Percentiles rank a stretch among this genome's conserved stretches.
Conservation (phyloP, 2,113 vertebrate genomes). For the Nothocercus nigrocapillus region DNA sequence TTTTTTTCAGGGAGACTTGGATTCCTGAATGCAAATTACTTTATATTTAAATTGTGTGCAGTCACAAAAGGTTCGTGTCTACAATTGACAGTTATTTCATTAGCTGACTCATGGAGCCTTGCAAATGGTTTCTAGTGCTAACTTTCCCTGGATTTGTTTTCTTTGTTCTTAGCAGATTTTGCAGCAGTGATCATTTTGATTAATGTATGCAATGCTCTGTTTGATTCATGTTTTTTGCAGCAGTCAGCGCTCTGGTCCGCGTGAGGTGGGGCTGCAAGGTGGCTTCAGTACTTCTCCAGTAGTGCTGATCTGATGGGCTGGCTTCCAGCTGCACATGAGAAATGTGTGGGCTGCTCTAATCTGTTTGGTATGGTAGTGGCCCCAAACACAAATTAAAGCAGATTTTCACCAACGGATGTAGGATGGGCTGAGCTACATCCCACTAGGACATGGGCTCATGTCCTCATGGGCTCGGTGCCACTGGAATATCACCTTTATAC, state of each 20-base stretch:
- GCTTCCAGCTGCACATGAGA: slow-evolving; percentile 31
- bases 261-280: slow-evolving; percentile 16
- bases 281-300: background rate
- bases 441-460: background rate
- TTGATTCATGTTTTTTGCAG: slow-evolving; percentile 53
- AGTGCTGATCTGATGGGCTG: background rate
- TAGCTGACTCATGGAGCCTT: slow-evolving; percentile 48
- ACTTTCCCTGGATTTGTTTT: slow-evolving; percentile 65
- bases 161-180: slow-evolving; percentile 66
- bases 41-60: slow-evolving; percentile 57
- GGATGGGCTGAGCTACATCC: background rate
- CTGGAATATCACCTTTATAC: background rate
- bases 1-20: slow-evolving; percentile 36
- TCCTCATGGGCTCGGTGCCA: background rate
- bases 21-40: slow-evolving; percentile 65
- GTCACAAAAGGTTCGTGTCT: slow-evolving; percentile 54
- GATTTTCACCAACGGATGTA: background rate
- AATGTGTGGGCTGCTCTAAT: background rate
- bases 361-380: background rate
- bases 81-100: slow-evolving; percentile 61
- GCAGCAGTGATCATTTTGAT: slow-evolving; percentile 30
- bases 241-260: background rate
- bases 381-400: background rate
- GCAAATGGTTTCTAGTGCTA: slow-evolving; percentile 52
- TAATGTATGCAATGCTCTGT: background rate